Percentiles rank a stretch among this genome's conserved stretches.
Conservation (phyloP, 2,888 invertebrate genomes). For the Branchipolynoe longqiensis region DNA sequence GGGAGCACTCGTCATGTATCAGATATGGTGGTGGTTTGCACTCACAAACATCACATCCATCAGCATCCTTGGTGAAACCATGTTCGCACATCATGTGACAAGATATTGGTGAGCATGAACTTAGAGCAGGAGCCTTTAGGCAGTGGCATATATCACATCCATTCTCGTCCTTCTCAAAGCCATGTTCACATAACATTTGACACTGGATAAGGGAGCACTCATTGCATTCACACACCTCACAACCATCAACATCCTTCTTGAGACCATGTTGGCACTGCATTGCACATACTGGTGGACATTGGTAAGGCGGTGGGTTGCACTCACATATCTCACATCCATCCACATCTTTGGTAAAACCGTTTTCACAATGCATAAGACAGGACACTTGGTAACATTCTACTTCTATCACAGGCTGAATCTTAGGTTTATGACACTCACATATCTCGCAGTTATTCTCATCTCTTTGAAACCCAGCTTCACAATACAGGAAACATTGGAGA, state of each 20-base stretch:
- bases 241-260: conserved; percentile 54
- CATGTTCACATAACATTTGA: conserved; percentile 49
- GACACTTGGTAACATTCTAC: conserved; percentile 12
- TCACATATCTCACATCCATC: conserved; percentile 56
- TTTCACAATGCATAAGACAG: conserved; percentile 58
- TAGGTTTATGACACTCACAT: not conserved
- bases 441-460: conserved; percentile 52
- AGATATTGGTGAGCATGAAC: conserved; percentile 19
- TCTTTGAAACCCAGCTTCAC: conserved; percentile 56
- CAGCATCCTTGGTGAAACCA: conserved; percentile 59
- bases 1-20: not conserved
- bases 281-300: conserved; percentile 24
- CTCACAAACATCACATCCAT: conserved; percentile 56
- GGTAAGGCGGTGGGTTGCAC: conserved; percentile 14
- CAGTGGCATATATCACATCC: conserved; percentile 55
- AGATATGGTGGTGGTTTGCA: conserved; percentile 44
- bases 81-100: conserved; percentile 58
- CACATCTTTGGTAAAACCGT: conserved; percentile 58
- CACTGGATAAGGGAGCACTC: conserved; percentile 47
- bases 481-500: conserved; percentile 27
- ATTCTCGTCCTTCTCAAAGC: conserved; percentile 41
- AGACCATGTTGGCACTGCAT: conserved; percentile 63
- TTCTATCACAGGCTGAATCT: not conserved
- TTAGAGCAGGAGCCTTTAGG: not conserved
- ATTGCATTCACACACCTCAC: conserved; percentile 58